phyloP scores from a whole-genome alignment of 1,140 invertebrate species.

The Cydia pomonella region DNA sequence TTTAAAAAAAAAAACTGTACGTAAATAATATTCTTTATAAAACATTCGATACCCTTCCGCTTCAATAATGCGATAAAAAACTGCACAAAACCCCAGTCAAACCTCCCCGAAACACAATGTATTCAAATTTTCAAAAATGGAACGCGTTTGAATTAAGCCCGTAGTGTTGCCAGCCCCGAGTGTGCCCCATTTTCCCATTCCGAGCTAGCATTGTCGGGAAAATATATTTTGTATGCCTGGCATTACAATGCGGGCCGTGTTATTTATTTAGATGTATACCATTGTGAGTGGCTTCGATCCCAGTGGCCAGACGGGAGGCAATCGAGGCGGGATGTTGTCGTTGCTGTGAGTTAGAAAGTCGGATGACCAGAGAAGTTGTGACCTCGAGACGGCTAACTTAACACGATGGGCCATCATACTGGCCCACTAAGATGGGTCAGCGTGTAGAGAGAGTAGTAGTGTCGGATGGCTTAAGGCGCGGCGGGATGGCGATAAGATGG shows the following conservation, averaged over 20 bases:
- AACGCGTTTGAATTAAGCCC: slow-evolving; percentile 33
- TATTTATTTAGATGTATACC: slow-evolving; percentile 68
- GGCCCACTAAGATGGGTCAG: too few species aligned
- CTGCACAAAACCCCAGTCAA: slow-evolving; percentile 19
- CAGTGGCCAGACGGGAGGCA: slow-evolving; percentile 53
- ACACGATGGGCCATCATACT: too few species aligned
- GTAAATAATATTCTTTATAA: neutral
- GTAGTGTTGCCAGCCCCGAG: slow-evolving; percentile 32
- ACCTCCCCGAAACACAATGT: slow-evolving; percentile 29
- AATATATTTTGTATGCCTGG: slow-evolving; percentile 66
- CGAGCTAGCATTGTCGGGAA: slow-evolving; percentile 51
- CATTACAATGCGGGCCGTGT: slow-evolving; percentile 63
- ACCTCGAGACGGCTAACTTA: too few species aligned
- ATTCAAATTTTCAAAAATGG: slow-evolving; percentile 34
- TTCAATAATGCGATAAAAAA: slow-evolving; percentile 17
- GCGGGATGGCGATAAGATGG: too few species aligned
- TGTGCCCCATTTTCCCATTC: slow-evolving; percentile 46
- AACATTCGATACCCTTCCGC: neutral
- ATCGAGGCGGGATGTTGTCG: neutral
- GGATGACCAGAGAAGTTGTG: neutral
- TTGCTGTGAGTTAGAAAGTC: neutral
- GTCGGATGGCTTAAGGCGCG: too few species aligned
- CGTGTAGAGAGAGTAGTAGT: too few species aligned
- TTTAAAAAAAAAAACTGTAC: neutral
- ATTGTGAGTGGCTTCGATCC: slow-evolving; percentile 63